These are phyloP conservation scores for Scortum barcoo DNA, from an alignment of 2,113 vertebrate species.

Conservation along the genomic window DNA sequence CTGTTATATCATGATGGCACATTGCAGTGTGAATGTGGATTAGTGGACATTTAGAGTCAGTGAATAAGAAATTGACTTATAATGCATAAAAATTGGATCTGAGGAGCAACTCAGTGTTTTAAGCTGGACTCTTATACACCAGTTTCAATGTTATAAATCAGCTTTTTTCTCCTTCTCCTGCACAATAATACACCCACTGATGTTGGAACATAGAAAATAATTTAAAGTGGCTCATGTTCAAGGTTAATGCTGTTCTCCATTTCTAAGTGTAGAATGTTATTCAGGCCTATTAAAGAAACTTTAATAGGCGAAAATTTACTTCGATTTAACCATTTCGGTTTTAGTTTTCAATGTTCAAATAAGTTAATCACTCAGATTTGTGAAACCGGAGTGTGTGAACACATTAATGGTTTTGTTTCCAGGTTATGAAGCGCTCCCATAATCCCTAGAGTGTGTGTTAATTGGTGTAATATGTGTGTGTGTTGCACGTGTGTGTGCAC, in stretches of 20 bases:
- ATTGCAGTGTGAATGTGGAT: neutral
- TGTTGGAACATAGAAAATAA: neutral
- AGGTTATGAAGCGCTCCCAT: conserved; percentile 10
- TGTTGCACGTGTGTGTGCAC: conserved; percentile 20
- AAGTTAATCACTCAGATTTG: neutral
- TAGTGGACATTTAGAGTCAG: neutral
- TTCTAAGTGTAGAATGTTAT: neutral
- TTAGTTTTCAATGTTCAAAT: neutral
- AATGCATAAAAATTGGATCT: neutral
- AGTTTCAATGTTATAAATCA: neutral
- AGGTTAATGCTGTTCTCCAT: neutral
- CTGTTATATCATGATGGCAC: neutral
- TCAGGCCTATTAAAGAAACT: neutral
- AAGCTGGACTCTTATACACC: neutral
- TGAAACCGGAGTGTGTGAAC: conserved; percentile 10
- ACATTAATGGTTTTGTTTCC: conserved; percentile 27
- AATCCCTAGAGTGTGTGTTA: conserved; percentile 45
- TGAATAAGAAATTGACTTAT: neutral
- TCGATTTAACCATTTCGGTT: neutral
- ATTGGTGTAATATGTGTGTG: conserved; percentile 30
- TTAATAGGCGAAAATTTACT: too few relatives aligned
- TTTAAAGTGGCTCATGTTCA: neutral
- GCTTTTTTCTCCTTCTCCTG: neutral
- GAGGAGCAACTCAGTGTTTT: neutral
- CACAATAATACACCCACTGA: neutral